Evolutionary conservation across 2,113 vertebrate species (phyloP), one percentile per base, ranked within the genome.

Genomic region (Ariopsis seemanni): DNA sequence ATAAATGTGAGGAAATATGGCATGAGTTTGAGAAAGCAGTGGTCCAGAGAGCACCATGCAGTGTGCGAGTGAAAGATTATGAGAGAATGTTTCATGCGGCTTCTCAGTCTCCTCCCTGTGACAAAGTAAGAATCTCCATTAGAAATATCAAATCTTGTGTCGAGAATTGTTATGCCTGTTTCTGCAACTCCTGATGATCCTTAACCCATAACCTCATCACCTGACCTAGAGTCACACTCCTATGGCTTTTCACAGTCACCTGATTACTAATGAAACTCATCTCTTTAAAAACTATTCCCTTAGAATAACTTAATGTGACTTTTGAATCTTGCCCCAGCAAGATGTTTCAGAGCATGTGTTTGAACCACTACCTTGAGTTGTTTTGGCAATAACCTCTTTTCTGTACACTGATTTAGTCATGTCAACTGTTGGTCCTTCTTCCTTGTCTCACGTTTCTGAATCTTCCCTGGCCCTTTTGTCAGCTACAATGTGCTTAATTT

Each of bases 1-100:
- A 86, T 63, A 91, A 95, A 93, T 96, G 95, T 82, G 94, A 95
- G 75, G 92, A 93, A 69, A 94, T 96, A 85, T 96, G 95, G 95
- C 92, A 84, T 55, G 92, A 92, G 71, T 96, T 96, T 87, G 94
- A 95, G 86, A 91, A 93, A n/a, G 92, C 93, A 0, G 92, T 96
- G 10, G 55, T 93, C 11, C 88, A 14, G 62, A 93, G 90, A 84
- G 81, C 92, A 5, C 92, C 94, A 1, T 95, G 95, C 78, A 91
- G 91, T 12, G 93, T 94, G 17, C 91, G 88, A 0, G 90, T 92
- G 18, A 92, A 93, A 74, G 90, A 95, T 88, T 96, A 95, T 57
- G 78, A 75, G 20, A 86, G 83, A 1, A 92, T 96, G 94, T 95
- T 96, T 83, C 74, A 30, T 0, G 86, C 86, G 2, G 88, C 92